Evolutionary conservation across 2,113 vertebrate species (phyloP).

Genomic region (Cervus canadensis): DNA sequence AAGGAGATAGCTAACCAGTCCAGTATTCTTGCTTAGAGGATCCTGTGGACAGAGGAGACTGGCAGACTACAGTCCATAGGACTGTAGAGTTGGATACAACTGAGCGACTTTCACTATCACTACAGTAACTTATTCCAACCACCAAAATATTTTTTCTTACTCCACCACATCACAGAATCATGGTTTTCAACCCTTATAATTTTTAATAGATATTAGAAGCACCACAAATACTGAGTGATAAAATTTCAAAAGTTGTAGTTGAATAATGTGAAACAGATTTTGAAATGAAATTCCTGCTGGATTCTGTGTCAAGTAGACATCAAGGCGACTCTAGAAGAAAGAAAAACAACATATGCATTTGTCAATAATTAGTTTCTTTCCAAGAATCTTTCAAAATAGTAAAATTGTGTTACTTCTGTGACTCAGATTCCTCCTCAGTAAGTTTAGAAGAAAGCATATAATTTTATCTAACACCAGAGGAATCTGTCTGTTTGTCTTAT

Average conservation of each 20-base stretch:
- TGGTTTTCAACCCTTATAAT: too few species aligned
- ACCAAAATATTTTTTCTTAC: neutral
- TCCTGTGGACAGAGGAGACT: too few species aligned
- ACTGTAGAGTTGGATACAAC: too few species aligned
- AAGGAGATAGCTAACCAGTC: too few species aligned
- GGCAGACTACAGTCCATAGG: too few species aligned
- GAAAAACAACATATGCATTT: neutral
- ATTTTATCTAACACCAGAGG: neutral
- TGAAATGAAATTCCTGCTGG: neutral
- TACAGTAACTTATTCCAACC: neutral
- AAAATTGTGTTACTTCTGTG: neutral
- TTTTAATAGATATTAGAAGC: neutral
- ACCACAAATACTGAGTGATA: neutral
- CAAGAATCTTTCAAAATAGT: neutral
- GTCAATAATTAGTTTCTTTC: neutral
- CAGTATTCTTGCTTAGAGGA: too few species aligned
- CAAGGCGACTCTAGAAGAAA: neutral
- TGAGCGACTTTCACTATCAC: too few species aligned
- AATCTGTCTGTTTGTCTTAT: neutral
- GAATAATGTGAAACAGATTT: neutral
- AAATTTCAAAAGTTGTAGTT: neutral
- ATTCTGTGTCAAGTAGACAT: neutral
- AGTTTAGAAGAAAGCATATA: neutral
- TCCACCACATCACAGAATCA: neutral
- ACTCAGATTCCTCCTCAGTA: neutral